These are phyloP conservation scores for Bombycilla garrulus DNA, from an alignment of 2,113 vertebrate genomes.

Conservation along the genomic window DNA sequence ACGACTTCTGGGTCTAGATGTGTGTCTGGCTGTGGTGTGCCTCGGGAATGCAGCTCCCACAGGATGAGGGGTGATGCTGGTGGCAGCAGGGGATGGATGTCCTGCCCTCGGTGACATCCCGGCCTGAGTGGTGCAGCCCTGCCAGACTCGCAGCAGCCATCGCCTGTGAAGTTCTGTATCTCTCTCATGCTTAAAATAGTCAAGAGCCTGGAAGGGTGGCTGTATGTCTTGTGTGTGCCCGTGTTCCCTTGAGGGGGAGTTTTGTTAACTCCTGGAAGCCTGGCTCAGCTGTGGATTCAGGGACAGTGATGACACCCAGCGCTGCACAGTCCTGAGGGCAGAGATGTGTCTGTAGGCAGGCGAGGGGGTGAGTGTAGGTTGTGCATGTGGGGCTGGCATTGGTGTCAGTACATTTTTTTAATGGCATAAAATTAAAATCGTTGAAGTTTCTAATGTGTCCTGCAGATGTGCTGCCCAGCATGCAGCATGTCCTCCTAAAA, in stretches of 20 bases:
- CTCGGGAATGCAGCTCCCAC: accelerated
- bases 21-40: not conserved
- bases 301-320: not conserved
- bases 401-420: not conserved
- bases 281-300: not conserved
- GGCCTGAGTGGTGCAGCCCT: not conserved
- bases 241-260: not conserved
- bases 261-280: not conserved
- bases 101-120: not conserved
- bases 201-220: not conserved
- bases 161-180: not conserved
- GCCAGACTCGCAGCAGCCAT: not conserved
- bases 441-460: not conserved
- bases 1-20: not conserved
- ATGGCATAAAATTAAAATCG: not conserved
- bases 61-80: not conserved
- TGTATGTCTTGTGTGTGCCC: not conserved
- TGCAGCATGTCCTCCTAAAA: not conserved
- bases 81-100: not conserved
- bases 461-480: not conserved
- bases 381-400: not conserved
- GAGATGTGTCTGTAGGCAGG: not conserved
- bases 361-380: not conserved
- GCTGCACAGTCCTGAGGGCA: not conserved
- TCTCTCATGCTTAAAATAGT: not conserved